Conservation (phyloP, 1,140 invertebrate species). For the Danaus plexippus region DNA sequence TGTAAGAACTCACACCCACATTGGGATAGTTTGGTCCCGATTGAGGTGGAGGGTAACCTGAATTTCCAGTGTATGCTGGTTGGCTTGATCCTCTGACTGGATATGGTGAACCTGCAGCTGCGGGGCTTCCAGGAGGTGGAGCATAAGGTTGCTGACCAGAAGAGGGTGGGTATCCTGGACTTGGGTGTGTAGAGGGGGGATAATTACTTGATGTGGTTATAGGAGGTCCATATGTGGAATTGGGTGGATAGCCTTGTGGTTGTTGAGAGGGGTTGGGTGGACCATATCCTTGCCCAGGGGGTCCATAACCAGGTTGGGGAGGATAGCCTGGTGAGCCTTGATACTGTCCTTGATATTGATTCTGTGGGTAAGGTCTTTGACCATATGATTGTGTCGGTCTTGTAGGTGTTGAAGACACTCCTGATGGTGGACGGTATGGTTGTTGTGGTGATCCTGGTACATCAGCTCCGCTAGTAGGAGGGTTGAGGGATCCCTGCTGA, state of each 20-base stretch:
- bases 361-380: slow-evolving; percentile 66
- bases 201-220: slow-evolving; percentile 68
- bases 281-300: slow-evolving; percentile 64
- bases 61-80: slow-evolving; percentile 58
- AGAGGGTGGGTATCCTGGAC: slow-evolving; percentile 61
- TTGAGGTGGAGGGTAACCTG: slow-evolving; percentile 61
- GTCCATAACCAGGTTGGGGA: slow-evolving; percentile 63
- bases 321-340: slow-evolving; percentile 64
- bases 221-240: slow-evolving; percentile 68
- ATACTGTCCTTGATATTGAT: slow-evolving; percentile 70
- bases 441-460: slow-evolving; percentile 47
- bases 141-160: slow-evolving; percentile 64
- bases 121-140: slow-evolving; percentile 63
- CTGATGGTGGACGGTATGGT: slow-evolving; percentile 57
- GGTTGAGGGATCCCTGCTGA: slow-evolving; percentile 48
- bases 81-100: slow-evolving; percentile 54
- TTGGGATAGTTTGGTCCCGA: slow-evolving; percentile 57
- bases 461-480: slow-evolving; percentile 54
- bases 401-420: slow-evolving; percentile 60
- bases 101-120: slow-evolving; percentile 59
- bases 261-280: slow-evolving; percentile 66
- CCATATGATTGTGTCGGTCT: slow-evolving; percentile 68
- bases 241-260: slow-evolving; percentile 66
- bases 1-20: slow-evolving; percentile 62
- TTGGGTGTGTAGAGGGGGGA: slow-evolving; percentile 62